Conservation (phyloP, 1,140 invertebrate genomes). For the Drosophila athabasca region DNA sequence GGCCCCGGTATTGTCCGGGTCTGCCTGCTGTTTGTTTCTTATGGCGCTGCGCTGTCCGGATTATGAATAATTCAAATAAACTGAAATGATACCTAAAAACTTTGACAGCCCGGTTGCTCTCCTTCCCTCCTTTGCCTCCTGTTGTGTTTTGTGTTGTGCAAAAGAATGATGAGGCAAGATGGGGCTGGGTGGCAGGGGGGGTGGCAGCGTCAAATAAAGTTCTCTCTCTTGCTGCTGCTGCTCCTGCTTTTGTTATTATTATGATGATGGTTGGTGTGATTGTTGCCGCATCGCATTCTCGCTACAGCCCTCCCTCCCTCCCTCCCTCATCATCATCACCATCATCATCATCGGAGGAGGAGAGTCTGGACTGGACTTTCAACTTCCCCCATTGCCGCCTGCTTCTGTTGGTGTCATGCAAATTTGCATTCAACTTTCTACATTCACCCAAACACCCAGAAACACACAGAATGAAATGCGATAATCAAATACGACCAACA, state of each 20-base stretch:
- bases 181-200: neutral
- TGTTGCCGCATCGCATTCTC: slow-evolving; percentile 52
- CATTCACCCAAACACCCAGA: slow-evolving; percentile 62
- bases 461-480: slow-evolving; percentile 73
- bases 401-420: slow-evolving; percentile 71
- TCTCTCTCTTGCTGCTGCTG: slow-evolving; percentile 40
- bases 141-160: slow-evolving; percentile 4
- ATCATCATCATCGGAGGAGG: neutral
- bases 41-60: slow-evolving; percentile 50
- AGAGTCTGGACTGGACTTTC: neutral
- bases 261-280: slow-evolving; percentile 74
- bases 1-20: slow-evolving; percentile 26
- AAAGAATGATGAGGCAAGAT: slow-evolving; percentile 30
- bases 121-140: neutral
- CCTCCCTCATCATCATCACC: neutral
- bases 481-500: slow-evolving; percentile 79
- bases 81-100: slow-evolving; percentile 81
- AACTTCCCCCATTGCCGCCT: slow-evolving; percentile 3
- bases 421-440: slow-evolving; percentile 81
- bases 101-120: slow-evolving; percentile 61
- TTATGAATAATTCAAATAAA: slow-evolving; percentile 83
- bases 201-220: slow-evolving; percentile 66
- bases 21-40: slow-evolving; percentile 60
- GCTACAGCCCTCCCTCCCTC: neutral
- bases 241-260: slow-evolving; percentile 69